Percentiles rank a stretch among this genome's conserved stretches.
phyloP scores from a whole-genome alignment of 2,888 invertebrate genomes.

The Arge pagana region DNA sequence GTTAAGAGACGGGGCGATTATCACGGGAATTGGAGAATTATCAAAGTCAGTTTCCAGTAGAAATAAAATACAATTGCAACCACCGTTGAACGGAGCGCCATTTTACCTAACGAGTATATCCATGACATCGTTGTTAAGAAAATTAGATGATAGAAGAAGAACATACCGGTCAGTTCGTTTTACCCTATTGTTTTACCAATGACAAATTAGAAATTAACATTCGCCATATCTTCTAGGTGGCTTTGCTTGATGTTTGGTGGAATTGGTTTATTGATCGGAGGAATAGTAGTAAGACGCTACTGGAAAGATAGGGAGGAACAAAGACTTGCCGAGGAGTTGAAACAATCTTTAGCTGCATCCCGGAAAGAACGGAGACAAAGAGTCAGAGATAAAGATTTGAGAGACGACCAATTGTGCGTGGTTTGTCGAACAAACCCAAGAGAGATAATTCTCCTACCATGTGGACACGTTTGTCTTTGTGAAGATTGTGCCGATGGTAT shows the following conservation, averaged over 20 bases:
- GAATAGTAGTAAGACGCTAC: conserved; percentile 60
- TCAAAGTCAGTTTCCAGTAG: conserved; percentile 63
- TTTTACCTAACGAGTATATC: conserved; percentile 82
- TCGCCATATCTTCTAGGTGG: conserved; percentile 50
- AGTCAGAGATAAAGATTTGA: conserved; percentile 67
- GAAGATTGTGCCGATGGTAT: conserved; percentile 81
- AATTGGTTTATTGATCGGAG: conserved; percentile 61
- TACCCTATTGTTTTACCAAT: conserved; percentile 52
- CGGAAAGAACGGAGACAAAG: conserved; percentile 69
- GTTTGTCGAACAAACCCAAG: conserved; percentile 86
- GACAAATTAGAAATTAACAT: neutral
- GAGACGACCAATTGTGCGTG: conserved; percentile 74
- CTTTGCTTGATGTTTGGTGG: conserved; percentile 63
- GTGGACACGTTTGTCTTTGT: conserved; percentile 89
- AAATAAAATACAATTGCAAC: conserved; percentile 71
- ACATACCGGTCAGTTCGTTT: conserved; percentile 66
- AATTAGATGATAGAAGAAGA: conserved; percentile 72
- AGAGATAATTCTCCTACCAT: conserved; percentile 85
- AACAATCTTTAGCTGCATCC: conserved; percentile 64
- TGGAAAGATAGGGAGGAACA: conserved; percentile 63
- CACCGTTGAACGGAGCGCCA: conserved; percentile 72
- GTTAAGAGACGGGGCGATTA: conserved; percentile 78
- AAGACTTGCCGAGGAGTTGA: conserved; percentile 61
- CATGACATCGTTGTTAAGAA: conserved; percentile 73
- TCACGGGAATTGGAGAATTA: conserved; percentile 81